Conservation (phyloP, 2,888 invertebrate species). For the Noctua pronuba region DNA sequence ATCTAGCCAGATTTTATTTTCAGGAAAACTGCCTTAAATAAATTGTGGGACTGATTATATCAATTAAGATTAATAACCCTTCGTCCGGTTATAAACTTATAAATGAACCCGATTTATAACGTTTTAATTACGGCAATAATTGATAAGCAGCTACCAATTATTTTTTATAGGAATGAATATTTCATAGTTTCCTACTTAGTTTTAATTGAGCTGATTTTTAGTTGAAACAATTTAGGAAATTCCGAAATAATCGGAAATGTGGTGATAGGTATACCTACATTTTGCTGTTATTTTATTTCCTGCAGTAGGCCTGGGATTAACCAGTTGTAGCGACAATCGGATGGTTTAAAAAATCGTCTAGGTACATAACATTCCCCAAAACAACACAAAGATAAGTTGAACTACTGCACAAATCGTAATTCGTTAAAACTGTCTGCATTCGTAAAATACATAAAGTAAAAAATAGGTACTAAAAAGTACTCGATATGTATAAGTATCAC, state of each 20-base stretch:
- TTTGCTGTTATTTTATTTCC: conserved; percentile 1
- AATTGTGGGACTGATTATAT: conserved; percentile 1
- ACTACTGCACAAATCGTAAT: not conserved
- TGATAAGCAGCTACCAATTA: conserved; percentile 2
- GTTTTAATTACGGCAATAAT: conserved; percentile 1
- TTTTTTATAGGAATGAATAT: not conserved
- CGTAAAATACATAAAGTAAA: not conserved
- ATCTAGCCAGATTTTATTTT: not conserved
- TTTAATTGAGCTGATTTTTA: not conserved
- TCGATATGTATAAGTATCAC: not conserved
- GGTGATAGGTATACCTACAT: not conserved
- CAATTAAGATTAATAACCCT: not conserved
- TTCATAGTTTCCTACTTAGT: not conserved
- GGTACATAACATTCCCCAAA: not conserved
- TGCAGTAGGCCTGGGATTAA: not conserved
- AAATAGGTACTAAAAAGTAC: not conserved
- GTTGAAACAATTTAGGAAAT: conserved; percentile 4
- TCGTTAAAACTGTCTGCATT: not conserved
- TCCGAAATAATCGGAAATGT: not conserved
- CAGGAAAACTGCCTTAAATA: not conserved
- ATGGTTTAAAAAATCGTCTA: not conserved
- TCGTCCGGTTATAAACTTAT: not conserved
- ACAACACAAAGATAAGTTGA: not conserved
- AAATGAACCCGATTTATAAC: not conserved
- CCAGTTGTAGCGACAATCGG: not conserved